Percentiles rank a stretch among this genome's conserved stretches.
phyloP scores from a whole-genome alignment of 2,797 vertebrate genomes.

The Tokudaia muenninki region DNA sequence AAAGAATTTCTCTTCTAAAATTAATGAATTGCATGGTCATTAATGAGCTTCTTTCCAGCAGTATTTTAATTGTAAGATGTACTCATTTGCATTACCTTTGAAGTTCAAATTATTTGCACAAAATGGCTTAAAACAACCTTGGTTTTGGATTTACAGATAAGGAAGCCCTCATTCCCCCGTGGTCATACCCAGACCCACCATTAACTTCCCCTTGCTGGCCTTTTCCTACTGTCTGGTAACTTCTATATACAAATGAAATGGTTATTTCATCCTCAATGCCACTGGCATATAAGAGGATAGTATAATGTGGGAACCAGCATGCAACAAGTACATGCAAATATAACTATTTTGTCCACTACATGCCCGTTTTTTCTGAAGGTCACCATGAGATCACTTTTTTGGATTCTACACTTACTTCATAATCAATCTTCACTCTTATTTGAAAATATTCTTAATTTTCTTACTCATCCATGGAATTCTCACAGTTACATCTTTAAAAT shows the following conservation, averaged over 20 bases:
- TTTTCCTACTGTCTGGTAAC: not conserved
- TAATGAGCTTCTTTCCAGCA: not conserved
- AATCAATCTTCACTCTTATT: not conserved
- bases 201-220: not conserved
- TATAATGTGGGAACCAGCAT: not conserved
- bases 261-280: not conserved
- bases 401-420: not conserved
- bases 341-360: not conserved
- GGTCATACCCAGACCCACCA: not conserved
- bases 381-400: not conserved
- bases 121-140: not conserved
- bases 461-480: not conserved
- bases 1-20: not conserved
- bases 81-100: not conserved
- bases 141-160: not conserved
- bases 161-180: not conserved
- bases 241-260: not conserved
- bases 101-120: not conserved
- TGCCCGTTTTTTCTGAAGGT: not conserved
- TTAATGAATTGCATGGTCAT: not conserved
- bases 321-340: not conserved
- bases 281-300: not conserved
- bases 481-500: slow-evolving; percentile 34
- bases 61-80: not conserved
- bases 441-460: slow-evolving; percentile 13